Base-by-base conservation (phyloP, 2,888 invertebrate species). In the Ophraella communa region DNA sequence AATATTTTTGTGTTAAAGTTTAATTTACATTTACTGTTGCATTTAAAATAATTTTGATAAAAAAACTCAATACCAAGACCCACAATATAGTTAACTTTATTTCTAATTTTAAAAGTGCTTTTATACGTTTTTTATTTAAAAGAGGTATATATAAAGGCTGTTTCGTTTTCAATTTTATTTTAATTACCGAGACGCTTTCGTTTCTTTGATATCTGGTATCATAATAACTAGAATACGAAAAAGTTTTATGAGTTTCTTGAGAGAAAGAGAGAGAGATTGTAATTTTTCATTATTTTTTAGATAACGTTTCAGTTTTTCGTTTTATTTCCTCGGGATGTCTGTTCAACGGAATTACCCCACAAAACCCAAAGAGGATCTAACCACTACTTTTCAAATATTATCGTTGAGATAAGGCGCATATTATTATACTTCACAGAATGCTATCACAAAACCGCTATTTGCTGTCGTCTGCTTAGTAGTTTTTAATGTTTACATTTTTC, bases 191-290 rank as follows among this genome's bases (percentile, higher is more conserved):
- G 60, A 23, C 60, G 52, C 30, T 60, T 53, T 30, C 60, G n/a
- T 60, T 60, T 53, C 52, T 60, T 53, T 60, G 60, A 60, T 60
- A 60, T 60, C 52, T 60, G 42, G 52, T 60, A 52, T 60, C 18
- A 14, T 42, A 44, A 42, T 52, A 60, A 60, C 42, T 42, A 60
- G 52, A 60, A 60, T 60, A 60, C 30, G 52, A 60, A 52, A 60
- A 60, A 60, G 60, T 60, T 60, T 60, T 60, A 60, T 53, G 60
- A 60, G 52, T 60, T 60, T 52, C 60, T 53, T 27, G 52, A 39
- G 18, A 44, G 21, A 60, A 42, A 60, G 44, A 20, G 52, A 39
- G 18, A 44, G 21, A 60, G 52, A 60, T 60, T 60, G 52, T 52
- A 60, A 60, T 60, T 60, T 60, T 60, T 60, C 60, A 60, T 60